Evolutionary conservation across 2,888 invertebrate species (phyloP).

Genomic region (Athetis lepigone): DNA sequence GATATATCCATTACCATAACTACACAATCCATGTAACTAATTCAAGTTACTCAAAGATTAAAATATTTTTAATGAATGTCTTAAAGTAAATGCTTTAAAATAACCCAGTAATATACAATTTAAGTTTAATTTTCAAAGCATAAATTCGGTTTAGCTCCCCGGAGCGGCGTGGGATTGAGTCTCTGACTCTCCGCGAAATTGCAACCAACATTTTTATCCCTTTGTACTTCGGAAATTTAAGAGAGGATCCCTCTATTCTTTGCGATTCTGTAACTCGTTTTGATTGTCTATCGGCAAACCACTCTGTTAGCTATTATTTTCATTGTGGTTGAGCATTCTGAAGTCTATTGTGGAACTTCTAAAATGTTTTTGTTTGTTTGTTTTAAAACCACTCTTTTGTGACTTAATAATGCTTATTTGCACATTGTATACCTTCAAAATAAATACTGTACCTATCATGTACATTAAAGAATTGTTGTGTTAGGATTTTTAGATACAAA

Average conservation of each 20-base stretch:
- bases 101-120: slow-evolving; percentile 86
- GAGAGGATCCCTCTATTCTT: slow-evolving; percentile 79
- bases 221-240: slow-evolving; percentile 84
- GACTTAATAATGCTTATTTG: slow-evolving; percentile 50
- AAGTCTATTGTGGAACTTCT: slow-evolving; percentile 68
- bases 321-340: slow-evolving; percentile 71
- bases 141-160: slow-evolving; percentile 89
- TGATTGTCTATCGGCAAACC: slow-evolving; percentile 77
- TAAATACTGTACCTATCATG: slow-evolving; percentile 16
- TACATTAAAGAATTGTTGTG: slow-evolving; percentile 7
- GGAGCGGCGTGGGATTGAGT: slow-evolving; percentile 82
- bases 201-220: slow-evolving; percentile 87
- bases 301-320: slow-evolving; percentile 57
- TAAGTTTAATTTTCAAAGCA: slow-evolving; percentile 89
- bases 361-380: slow-evolving; percentile 65
- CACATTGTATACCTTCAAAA: slow-evolving; percentile 16
- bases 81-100: slow-evolving; percentile 85
- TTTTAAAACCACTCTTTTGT: slow-evolving; percentile 57
- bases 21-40: slow-evolving; percentile 3
- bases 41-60: slow-evolving; percentile 67
- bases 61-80: slow-evolving; percentile 74
- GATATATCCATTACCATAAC: neutral
- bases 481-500: slow-evolving; percentile 1
- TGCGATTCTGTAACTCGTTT: slow-evolving; percentile 80
- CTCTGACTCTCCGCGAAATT: slow-evolving; percentile 82